Percentiles rank a stretch among this genome's conserved stretches.
phyloP scores from a whole-genome alignment of 1,140 invertebrate species.

The Adoxophyes honmai region DNA sequence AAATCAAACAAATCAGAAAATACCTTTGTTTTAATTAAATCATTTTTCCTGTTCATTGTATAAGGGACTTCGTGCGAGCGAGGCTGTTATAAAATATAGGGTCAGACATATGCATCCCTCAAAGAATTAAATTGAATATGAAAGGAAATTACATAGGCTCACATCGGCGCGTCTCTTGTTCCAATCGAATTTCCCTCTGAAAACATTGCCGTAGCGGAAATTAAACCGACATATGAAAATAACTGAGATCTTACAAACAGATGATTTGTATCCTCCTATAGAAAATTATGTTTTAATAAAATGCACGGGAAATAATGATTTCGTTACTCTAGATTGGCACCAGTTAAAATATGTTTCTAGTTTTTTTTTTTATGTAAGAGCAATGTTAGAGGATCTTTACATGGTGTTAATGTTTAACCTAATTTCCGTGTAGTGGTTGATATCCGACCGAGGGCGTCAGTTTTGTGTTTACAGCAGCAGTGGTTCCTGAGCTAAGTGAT shows the following conservation, averaged over 20 bases:
- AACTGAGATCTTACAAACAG: slow-evolving; percentile 40
- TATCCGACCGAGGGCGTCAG: neutral
- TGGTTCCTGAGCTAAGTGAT: slow-evolving; percentile 63
- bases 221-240: slow-evolving; percentile 61
- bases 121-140: slow-evolving; percentile 60
- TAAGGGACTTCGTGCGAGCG: slow-evolving; percentile 27
- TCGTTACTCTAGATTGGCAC: too few species aligned
- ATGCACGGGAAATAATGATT: too few species aligned
- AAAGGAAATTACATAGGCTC: slow-evolving; percentile 65
- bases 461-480: slow-evolving; percentile 40
- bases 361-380: too few species aligned
- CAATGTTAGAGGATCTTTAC: neutral
- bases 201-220: slow-evolving; percentile 66
- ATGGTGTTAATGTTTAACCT: neutral
- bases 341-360: too few species aligned
- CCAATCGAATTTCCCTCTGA: slow-evolving; percentile 57
- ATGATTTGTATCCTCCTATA: slow-evolving; percentile 17
- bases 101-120: slow-evolving; percentile 40
- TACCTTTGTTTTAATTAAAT: slow-evolving; percentile 19
- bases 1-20: slow-evolving; percentile 1
- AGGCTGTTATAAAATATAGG: slow-evolving; percentile 34
- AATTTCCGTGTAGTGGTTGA: neutral
- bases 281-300: neutral
- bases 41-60: slow-evolving; percentile 35
- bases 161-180: slow-evolving; percentile 50